These are phyloP conservation scores for Gobio gobio DNA, from an alignment of 2,113 vertebrate species.

Conservation along the genomic window DNA sequence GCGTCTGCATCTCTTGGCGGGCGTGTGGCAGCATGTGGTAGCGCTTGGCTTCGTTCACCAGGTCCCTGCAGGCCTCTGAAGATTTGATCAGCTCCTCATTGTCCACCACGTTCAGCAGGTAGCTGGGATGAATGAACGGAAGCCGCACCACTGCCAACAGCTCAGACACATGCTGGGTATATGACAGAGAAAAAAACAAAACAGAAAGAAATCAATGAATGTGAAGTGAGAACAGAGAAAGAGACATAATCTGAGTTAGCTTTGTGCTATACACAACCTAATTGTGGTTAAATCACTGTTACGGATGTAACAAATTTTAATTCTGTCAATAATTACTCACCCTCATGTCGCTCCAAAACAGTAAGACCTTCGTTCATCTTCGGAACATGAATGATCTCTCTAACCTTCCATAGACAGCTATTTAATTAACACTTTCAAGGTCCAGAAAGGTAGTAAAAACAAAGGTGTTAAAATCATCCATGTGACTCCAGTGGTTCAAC, in stretches of 20 bases:
- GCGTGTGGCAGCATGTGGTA: conserved; percentile 99
- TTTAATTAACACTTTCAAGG: no score
- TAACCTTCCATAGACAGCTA: no score
- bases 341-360: no score
- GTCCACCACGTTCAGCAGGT: conserved; percentile 97
- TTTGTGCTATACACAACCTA: not conserved
- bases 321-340: no score
- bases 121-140: conserved; percentile 98
- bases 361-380: no score
- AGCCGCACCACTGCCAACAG: conserved; percentile 92
- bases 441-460: no score
- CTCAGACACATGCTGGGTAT: conserved; percentile 85
- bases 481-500: no score
- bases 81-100: conserved; percentile 98
- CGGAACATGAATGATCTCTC: no score
- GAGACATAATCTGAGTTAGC: not conserved
- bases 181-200: not conserved
- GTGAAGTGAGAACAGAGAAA: not conserved
- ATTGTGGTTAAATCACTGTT: not conserved
- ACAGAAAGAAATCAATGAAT: not conserved
- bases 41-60: conserved; percentile 97
- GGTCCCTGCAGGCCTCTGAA: conserved; percentile 93
- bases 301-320: not conserved
- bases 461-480: no score
- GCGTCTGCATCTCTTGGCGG: conserved; percentile 97